phyloP scores from a whole-genome alignment of 2,113 vertebrate species.

The Hippocampus abdominalis region DNA sequence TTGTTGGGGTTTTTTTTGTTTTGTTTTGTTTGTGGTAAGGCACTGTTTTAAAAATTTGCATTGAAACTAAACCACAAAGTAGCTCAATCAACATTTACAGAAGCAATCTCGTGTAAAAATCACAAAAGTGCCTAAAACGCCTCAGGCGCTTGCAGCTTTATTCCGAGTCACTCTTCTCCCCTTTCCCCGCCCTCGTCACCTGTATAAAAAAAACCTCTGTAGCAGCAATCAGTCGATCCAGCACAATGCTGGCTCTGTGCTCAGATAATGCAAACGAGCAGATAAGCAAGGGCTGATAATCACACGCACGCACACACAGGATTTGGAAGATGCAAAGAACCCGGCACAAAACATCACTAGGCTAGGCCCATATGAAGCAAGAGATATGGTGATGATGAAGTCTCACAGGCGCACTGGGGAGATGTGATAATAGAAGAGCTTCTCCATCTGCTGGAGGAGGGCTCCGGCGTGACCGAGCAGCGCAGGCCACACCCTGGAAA shows the following conservation, averaged over 20 bases:
- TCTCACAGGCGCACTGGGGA: constrained; percentile 40
- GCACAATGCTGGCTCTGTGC: constrained; percentile 44
- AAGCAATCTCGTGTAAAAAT: background rate
- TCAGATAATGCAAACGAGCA: constrained; percentile 54
- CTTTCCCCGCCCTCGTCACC: constrained; percentile 5
- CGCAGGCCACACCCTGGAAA: constrained; percentile 40
- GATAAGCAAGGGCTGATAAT: constrained; percentile 58
- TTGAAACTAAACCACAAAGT: constrained; percentile 5
- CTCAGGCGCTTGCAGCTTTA: constrained; percentile 28
- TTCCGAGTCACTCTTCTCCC: constrained; percentile 31
- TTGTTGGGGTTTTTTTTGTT: too few species aligned
- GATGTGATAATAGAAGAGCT: constrained; percentile 47
- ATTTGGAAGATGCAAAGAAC: constrained; percentile 34
- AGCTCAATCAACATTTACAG: constrained; percentile 14
- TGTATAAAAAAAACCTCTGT: constrained; percentile 42
- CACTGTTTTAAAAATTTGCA: background rate
- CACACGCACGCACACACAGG: constrained; percentile 8
- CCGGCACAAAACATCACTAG: constrained; percentile 18
- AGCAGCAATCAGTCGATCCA: constrained; percentile 42
- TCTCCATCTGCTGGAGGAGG: constrained; percentile 42
- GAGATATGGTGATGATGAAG: constrained; percentile 55
- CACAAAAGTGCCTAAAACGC: constrained; percentile 19
- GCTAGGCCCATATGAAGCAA: constrained; percentile 18
- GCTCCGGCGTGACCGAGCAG: constrained; percentile 24
- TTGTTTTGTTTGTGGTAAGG: background rate